These are phyloP conservation scores for Papilio protenor DNA, from an alignment of 2,888 invertebrate genomes.

Conservation along the genomic window DNA sequence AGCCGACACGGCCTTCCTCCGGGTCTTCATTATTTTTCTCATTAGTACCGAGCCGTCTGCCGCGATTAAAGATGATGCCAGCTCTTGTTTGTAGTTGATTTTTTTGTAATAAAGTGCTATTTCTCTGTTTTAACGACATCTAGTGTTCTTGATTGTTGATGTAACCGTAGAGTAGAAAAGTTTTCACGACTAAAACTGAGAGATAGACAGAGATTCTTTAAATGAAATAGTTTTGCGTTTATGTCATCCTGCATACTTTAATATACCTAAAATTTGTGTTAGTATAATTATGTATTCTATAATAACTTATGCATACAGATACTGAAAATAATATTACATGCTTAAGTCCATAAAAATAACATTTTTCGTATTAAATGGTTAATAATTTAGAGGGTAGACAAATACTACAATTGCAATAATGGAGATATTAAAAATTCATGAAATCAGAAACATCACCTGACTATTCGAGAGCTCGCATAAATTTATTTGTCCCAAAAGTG, in stretches of 20 bases:
- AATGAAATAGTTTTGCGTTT: no score
- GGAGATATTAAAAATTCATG: constrained; percentile 24
- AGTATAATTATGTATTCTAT: no score
- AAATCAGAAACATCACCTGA: constrained; percentile 33
- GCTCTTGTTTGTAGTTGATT: constrained; percentile 48
- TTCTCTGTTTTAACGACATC: neutral
- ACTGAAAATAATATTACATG: neutral
- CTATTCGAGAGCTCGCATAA: neutral
- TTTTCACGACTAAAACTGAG: no score
- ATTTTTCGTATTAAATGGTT: neutral
- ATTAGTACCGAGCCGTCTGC: constrained; percentile 75
- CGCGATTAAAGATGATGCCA: constrained; percentile 73
- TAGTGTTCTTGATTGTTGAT: neutral
- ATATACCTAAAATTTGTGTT: no score
- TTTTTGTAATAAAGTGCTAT: constrained; percentile 10
- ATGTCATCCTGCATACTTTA: no score
- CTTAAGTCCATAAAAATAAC: neutral
- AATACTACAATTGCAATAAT: constrained; percentile 15
- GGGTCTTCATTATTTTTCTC: constrained; percentile 80
- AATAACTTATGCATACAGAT: neutral
- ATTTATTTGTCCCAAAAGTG: constrained; percentile 38
- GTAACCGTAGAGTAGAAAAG: neutral
- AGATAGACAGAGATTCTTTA: no score
- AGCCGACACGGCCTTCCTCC: constrained; percentile 60
- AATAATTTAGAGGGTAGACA: neutral